phyloP scores from a whole-genome alignment of 2,888 invertebrate genomes.

The Thymelicus sylvestris region DNA sequence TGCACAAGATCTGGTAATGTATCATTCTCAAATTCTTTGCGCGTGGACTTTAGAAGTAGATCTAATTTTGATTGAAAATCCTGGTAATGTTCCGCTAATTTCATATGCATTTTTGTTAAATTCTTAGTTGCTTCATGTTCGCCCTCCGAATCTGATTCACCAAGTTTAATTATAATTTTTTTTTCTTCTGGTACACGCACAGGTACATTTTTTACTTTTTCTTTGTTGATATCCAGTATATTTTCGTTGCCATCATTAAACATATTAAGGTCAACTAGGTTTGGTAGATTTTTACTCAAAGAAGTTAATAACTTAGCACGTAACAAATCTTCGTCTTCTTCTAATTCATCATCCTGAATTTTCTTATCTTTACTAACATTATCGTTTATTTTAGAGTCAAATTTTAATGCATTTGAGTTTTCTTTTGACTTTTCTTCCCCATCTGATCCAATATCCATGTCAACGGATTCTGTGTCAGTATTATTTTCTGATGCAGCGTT shows the following conservation, averaged over 20 bases:
- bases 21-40: conserved; percentile 71
- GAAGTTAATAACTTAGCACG: conserved; percentile 85
- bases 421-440: conserved; percentile 69
- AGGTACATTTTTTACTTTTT: conserved; percentile 37
- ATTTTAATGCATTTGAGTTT: conserved; percentile 16
- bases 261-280: conserved; percentile 60
- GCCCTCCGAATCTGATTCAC: conserved; percentile 78
- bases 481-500: conserved; percentile 62
- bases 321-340: conserved; percentile 86
- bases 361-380: conserved; percentile 1
- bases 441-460: conserved; percentile 81
- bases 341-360: conserved; percentile 66
- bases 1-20: conserved; percentile 63
- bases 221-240: conserved; percentile 39
- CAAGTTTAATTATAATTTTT: conserved; percentile 74
- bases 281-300: conserved; percentile 83
- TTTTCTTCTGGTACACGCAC: conserved; percentile 59
- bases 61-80: conserved; percentile 79
- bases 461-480: conserved; percentile 80
- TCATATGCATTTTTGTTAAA: conserved; percentile 80
- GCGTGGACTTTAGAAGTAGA: conserved; percentile 72
- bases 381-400: conserved; percentile 13
- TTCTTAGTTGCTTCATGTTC: conserved; percentile 81
- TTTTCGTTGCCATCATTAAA: conserved; percentile 49
- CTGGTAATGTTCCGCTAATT: conserved; percentile 65